Conservation (phyloP, 2,888 invertebrate species). For the Phortica okadai region DNA sequence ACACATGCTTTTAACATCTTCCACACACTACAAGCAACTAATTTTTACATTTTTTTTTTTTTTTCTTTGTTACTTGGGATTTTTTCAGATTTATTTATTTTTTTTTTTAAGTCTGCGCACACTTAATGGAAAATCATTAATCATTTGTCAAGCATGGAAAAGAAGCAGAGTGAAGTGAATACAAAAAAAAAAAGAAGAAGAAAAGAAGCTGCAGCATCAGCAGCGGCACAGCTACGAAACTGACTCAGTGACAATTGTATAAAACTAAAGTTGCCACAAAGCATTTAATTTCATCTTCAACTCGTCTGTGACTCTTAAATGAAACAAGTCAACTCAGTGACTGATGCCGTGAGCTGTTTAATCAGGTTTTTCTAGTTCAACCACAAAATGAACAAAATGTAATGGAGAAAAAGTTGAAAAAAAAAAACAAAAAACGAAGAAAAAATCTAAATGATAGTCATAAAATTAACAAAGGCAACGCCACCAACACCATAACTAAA, state of each 20-base stretch:
- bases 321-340: background rate
- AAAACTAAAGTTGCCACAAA: background rate
- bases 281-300: conserved; percentile 1
- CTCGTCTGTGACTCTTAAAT: background rate
- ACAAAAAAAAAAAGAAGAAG: background rate
- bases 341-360: background rate
- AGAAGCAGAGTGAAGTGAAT: background rate
- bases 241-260: conserved; percentile 11
- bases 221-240: conserved; percentile 10
- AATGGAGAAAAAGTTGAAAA: conserved; percentile 31
- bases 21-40: background rate
- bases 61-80: conserved; percentile 48
- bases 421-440: conserved; percentile 25
- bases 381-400: conserved; percentile 39
- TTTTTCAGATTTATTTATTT: conserved; percentile 39
- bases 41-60: conserved; percentile 38
- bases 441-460: background rate
- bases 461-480: background rate
- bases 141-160: conserved; percentile 52
- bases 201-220: conserved; percentile 1
- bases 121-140: conserved; percentile 73
- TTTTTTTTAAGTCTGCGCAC: conserved; percentile 36
- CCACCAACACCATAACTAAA: conserved; percentile 63
- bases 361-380: conserved; percentile 21
- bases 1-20: too few species aligned